These are phyloP conservation scores for Drosophila nasuta DNA, from an alignment of 1,140 invertebrate species.

Conservation along the genomic window DNA sequence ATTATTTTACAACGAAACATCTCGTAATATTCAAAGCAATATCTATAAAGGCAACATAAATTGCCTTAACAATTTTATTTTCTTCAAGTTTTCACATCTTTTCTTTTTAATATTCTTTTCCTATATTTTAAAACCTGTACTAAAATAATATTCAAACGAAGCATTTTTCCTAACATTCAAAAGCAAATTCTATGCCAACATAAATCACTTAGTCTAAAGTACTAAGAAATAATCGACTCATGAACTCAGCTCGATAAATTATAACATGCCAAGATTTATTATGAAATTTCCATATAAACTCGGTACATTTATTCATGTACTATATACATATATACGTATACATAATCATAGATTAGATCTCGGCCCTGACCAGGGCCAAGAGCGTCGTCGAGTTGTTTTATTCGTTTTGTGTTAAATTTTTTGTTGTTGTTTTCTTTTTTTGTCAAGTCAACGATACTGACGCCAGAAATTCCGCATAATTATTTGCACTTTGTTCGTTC, in stretches of 20 bases:
- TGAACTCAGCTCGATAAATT: neutral
- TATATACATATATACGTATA: neutral
- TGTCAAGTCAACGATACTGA: conserved; percentile 35
- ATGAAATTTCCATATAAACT: neutral
- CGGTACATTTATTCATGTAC: neutral
- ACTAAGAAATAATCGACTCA: no score
- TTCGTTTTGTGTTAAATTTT: conserved; percentile 2
- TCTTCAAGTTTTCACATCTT: no score
- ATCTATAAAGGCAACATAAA: no score
- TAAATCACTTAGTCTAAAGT: no score
- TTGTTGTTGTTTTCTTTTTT: conserved; percentile 2
- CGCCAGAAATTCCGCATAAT: conserved; percentile 46
- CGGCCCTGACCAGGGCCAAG: conserved; percentile 43
- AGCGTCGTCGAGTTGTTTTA: conserved; percentile 4
- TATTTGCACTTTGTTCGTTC: conserved; percentile 53
- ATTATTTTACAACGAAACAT: no score
- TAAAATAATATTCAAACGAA: no score
- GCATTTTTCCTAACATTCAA: no score
- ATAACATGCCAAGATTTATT: neutral
- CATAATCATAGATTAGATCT: conserved; percentile 28
- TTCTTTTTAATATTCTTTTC: no score
- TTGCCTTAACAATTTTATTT: no score
- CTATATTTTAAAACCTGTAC: no score
- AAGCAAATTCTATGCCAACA: no score
- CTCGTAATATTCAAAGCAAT: no score